These are phyloP conservation scores for Syndactyla subalaris DNA, from an alignment of 2,797 vertebrate species.

Conservation along the genomic window DNA sequence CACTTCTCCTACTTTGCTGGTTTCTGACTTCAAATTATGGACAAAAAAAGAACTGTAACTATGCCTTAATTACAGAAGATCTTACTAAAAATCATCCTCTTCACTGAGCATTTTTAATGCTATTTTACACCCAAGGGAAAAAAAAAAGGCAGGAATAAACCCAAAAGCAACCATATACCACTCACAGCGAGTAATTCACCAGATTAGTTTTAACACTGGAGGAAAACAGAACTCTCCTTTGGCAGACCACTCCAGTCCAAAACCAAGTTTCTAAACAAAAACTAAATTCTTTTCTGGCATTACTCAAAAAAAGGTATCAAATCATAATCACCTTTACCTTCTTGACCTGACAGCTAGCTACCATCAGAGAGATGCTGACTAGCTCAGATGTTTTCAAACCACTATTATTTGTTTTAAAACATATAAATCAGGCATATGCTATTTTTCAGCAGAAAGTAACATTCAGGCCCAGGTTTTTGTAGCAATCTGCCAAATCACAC, in stretches of 20 bases:
- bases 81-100: neutral
- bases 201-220: neutral
- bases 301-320: neutral
- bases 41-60: neutral
- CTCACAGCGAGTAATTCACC: neutral
- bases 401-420: neutral
- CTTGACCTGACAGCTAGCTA: neutral
- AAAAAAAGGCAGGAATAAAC: neutral
- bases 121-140: neutral
- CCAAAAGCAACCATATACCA: neutral
- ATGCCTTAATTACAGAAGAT: neutral
- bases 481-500: neutral
- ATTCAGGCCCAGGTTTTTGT: neutral
- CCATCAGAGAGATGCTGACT: neutral
- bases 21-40: neutral
- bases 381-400: neutral
- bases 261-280: constrained; percentile 3
- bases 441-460: neutral
- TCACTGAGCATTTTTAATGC: neutral
- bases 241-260: neutral
- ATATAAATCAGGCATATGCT: neutral
- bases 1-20: neutral
- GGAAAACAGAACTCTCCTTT: neutral
- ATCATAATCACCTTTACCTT: neutral
- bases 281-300: neutral